Evolutionary conservation across 2,797 vertebrate genomes (phyloP).

Genomic region (Silurus lanzhouensis): DNA sequence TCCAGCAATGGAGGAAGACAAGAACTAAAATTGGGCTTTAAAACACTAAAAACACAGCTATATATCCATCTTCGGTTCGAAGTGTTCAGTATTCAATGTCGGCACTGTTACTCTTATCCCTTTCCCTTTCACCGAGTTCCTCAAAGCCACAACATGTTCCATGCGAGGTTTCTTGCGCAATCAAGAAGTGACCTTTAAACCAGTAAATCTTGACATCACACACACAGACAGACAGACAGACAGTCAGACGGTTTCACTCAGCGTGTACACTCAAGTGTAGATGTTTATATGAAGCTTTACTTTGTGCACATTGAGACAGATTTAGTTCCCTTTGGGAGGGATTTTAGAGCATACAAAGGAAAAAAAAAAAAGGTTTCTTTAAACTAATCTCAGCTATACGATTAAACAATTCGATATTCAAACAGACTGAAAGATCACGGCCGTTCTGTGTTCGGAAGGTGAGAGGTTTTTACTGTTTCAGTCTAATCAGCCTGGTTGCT

Average conservation of each 20-base stretch:
- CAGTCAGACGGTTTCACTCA: not conserved
- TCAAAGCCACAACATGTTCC: conserved; percentile 16
- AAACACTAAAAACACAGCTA: too few species aligned
- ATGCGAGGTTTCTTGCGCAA: conserved; percentile 17
- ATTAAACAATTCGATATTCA: not conserved
- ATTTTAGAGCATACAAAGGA: not conserved
- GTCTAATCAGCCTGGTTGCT: not conserved
- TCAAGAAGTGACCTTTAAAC: conserved; percentile 53
- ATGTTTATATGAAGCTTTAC: not conserved
- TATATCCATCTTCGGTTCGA: not conserved
- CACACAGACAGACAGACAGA: not conserved
- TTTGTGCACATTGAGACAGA: not conserved
- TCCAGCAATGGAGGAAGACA: too few species aligned
- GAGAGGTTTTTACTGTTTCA: not conserved
- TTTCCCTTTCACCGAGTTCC: conserved; percentile 9
- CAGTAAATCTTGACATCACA: conserved; percentile 19
- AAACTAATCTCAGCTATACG: not conserved
- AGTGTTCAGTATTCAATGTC: not conserved
- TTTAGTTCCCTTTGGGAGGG: not conserved
- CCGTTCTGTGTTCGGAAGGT: not conserved
- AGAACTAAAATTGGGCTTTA: too few species aligned
- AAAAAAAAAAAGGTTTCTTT: not conserved
- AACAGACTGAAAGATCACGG: not conserved
- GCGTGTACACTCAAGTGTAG: not conserved
- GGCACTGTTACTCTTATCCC: not conserved